Base-by-base conservation (phyloP, 2,888 invertebrate species). In the Branchipolynoe longqiensis region DNA sequence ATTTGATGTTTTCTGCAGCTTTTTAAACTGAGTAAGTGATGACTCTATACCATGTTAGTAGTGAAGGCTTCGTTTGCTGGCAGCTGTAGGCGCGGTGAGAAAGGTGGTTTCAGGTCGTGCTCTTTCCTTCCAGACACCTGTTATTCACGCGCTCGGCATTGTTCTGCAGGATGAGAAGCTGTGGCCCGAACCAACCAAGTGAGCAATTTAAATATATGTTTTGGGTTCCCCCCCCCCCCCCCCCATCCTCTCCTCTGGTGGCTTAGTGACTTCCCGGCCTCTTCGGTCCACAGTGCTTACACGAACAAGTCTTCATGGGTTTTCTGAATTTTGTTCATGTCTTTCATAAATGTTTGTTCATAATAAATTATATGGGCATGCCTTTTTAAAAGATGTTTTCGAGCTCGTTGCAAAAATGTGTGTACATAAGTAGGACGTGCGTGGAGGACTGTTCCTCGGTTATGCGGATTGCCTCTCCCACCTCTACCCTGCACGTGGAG, bases 141-240 rank as follows among this genome's bases (percentile, higher is more conserved):
- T 94, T 38, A 90, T 94, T 36, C 93, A 93, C 84, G 93, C 94
- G 33, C 86, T 94, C 18, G 94, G 94, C 18, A 93, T 93, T 2
- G 89, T 90, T 4, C 69, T 91, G 25, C 89, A 91, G 22, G 90
- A 92, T 91, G 91, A 91, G 36, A 89, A 90, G 18, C 82, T 90
- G 12, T 94, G 92, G 91, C 91, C 91, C 1, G 82, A 91, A 22
- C 88, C 86, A 8, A 82, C 69, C 2, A 86, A 59, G 88, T 88
- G 22, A 36, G 48, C 48, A 48, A 18, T 48, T 8, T 8, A 8
- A 8, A 8, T 18, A 8, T 12, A 12, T 48, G 48, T 48, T 48
- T 18, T 48, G 18, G 48, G 48, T 48, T 56, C 6, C 8, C 48
- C 48, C 48, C 48, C 48, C 48, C n/a, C 48, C 48, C 48, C 48